Conservation (phyloP, 2,113 vertebrate species). For the Podarcis muralis region DNA sequence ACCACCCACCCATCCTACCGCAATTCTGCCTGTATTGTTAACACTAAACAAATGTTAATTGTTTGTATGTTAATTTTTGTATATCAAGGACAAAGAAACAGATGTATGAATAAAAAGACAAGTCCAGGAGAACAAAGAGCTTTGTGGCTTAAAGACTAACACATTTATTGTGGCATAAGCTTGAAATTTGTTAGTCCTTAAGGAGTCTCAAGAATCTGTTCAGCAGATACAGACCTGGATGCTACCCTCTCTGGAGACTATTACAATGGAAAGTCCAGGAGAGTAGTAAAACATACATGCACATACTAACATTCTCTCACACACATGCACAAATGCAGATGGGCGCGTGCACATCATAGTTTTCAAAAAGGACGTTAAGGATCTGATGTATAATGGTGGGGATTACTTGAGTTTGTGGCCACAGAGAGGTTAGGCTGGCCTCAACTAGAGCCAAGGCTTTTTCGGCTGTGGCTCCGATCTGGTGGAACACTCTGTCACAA, state of each 20-base stretch:
- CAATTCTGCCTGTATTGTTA: conserved; percentile 20
- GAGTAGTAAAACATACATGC: not conserved
- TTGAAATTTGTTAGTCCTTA: not conserved
- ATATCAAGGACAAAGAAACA: not conserved
- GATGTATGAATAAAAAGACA: not conserved
- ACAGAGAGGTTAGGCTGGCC: no score
- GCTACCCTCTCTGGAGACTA: no score
- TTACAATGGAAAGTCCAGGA: not conserved
- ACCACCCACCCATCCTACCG: conserved; percentile 1
- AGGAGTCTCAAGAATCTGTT: no score
- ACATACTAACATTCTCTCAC: no score
- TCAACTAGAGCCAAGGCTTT: no score
- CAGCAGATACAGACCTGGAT: no score
- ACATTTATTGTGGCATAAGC: not conserved
- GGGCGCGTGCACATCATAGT: not conserved
- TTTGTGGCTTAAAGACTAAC: not conserved
- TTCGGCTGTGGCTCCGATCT: no score
- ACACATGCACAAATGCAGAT: no score
- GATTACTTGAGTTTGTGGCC: no score
- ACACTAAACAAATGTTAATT: conserved; percentile 22
- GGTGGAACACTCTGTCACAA: no score
- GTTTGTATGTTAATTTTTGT: conserved; percentile 15
- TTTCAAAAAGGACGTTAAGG: not conserved
- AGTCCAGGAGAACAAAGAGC: not conserved
- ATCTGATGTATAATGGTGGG: not conserved